phyloP scores from a whole-genome alignment of 2,888 invertebrate species.

The Lottia gigantea region DNA sequence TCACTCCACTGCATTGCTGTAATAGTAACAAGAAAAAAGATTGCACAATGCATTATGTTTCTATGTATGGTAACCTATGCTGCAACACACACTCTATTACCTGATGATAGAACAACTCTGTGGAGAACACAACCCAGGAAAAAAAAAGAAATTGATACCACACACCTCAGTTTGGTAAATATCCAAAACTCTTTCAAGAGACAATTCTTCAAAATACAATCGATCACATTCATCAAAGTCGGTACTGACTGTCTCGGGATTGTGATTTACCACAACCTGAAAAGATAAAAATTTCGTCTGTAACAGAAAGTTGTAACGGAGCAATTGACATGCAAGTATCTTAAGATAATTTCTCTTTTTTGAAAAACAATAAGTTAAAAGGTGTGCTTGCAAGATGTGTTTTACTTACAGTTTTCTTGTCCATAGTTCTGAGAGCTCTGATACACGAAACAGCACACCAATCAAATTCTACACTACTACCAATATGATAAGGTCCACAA shows the following conservation, averaged over 20 bases:
- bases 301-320: neutral
- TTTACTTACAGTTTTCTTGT: slow-evolving; percentile 42
- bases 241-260: slow-evolving; percentile 65
- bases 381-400: neutral
- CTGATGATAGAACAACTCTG: too few relatives aligned
- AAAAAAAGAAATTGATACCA: neutral
- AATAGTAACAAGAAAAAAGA: slow-evolving; percentile 10
- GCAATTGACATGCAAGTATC: neutral
- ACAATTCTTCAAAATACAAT: slow-evolving; percentile 63
- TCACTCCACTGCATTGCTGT: slow-evolving; percentile 47
- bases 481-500: slow-evolving; percentile 64
- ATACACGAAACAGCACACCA: slow-evolving; percentile 63
- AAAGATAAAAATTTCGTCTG: neutral
- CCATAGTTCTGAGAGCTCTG: slow-evolving; percentile 47
- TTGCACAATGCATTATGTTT: too few relatives aligned
- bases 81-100: too few relatives aligned
- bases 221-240: slow-evolving; percentile 64
- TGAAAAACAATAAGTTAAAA: neutral
- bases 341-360: neutral
- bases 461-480: slow-evolving; percentile 64
- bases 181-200: slow-evolving; percentile 58
- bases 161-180: slow-evolving; percentile 56
- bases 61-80: too few relatives aligned
- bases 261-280: slow-evolving; percentile 61
- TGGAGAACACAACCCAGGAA: too few relatives aligned